Evolutionary conservation across 1,140 invertebrate species (phyloP).

Genomic region (Potamilus streckersoni): DNA sequence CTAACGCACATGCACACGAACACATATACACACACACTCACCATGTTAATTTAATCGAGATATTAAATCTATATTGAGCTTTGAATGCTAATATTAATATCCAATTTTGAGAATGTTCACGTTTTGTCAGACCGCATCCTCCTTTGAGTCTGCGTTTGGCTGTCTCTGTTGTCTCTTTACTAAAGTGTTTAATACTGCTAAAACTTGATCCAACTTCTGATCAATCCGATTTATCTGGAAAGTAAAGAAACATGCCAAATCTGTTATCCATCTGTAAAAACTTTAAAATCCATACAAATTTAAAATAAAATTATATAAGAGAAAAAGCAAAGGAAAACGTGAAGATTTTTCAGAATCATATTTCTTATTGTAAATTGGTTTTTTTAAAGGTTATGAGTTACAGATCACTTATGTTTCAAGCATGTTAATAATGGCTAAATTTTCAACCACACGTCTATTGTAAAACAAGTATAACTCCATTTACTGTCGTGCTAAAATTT

Average conservation of each 20-base stretch:
- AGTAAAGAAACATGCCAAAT: conserved; percentile 39
- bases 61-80: too few species aligned
- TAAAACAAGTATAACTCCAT: too few species aligned
- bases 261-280: background rate
- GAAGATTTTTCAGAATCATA: background rate
- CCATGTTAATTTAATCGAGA: too few species aligned
- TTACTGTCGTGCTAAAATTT: too few species aligned
- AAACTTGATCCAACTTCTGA: conserved; percentile 78
- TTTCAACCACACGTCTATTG: too few species aligned
- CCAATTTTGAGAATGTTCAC: too few species aligned
- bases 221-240: conserved; percentile 78
- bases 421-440: too few species aligned
- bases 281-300: background rate
- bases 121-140: conserved; percentile 34
- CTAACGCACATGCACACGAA: too few species aligned
- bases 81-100: too few species aligned
- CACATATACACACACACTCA: too few species aligned
- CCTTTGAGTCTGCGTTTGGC: conserved; percentile 30
- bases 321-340: background rate
- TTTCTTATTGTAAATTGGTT: background rate
- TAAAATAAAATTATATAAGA: background rate
- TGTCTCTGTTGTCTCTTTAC: conserved; percentile 49
- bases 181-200: conserved; percentile 76
- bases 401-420: too few species aligned
- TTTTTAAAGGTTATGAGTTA: background rate